Evolutionary conservation across 2,888 invertebrate genomes (phyloP), one percentile per base, ranked within the genome.

Genomic region (Aspidiotus rigidus): DNA sequence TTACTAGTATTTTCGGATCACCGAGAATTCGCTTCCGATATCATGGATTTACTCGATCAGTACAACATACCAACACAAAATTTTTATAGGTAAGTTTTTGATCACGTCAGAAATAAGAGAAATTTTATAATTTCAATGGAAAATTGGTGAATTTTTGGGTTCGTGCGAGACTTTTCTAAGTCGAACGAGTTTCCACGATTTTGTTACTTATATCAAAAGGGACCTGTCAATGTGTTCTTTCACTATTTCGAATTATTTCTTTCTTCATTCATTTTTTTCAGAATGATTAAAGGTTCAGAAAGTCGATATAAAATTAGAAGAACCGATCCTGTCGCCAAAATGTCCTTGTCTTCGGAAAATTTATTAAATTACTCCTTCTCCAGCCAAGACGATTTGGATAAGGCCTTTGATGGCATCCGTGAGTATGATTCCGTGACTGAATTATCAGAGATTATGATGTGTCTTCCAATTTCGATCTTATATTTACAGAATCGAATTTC

Each of bases 1-100:
- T 81, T 97, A 75, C 95, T 96, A 0, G 83, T 86, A 72, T 93
- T 98, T 79, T 98, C 99, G 0, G 90, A 96, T 77, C 85, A 89
- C 76, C 84, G 86, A 72, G 90, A 93, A 70, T 89, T 97, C 74
- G 85, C 89, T 74, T 86, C 89, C 56, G 97, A 97, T 80, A 84
- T 97, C 64, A 78, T 79, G 73, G 79, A 80, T 74, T 79, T 81
- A 72, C 78, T 81, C 73, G 79, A 88, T 77, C 90, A 89, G 80
- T 88, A 83, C 77, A 67, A 67, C 15, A 57, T 67, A 9, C 67
- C 67, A 10, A 53, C 56, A 60, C 67, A 57, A 39, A 67, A 60
- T 15, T 67, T 42, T 39, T 67, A 28, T 13, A 67, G 67, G 67
- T 67, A 64, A 17, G 28, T 49, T 7, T 16, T 44, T 60, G 13